Conservation (phyloP, 1,140 invertebrate genomes). For the Brachionus koreanus region DNA sequence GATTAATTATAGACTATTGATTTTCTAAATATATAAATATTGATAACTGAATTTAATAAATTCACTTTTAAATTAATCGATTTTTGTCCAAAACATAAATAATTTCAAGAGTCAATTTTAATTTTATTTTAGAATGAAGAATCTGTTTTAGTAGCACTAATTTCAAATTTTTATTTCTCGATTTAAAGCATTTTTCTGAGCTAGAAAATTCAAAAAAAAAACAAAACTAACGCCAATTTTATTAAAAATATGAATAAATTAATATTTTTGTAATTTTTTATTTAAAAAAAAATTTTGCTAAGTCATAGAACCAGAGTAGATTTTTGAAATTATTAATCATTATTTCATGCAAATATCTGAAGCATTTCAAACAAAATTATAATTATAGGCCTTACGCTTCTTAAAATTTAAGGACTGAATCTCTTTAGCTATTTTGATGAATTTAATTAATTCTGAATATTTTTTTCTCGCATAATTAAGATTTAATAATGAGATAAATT, state of each 20-base stretch:
- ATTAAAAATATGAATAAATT: neutral
- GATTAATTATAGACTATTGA: neutral
- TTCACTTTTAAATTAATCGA: neutral
- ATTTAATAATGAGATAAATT: neutral
- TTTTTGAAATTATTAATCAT: neutral
- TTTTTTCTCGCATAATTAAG: neutral
- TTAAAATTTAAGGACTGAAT: neutral
- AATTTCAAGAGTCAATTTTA: neutral
- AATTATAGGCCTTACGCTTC: neutral
- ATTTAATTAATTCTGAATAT: neutral
- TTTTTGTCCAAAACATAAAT: neutral
- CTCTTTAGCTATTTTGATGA: neutral
- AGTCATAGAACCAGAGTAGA: neutral
- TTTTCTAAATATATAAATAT: neutral
- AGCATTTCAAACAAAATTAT: neutral
- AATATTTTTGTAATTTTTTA: neutral
- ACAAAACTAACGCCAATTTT: neutral
- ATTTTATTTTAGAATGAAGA: neutral
- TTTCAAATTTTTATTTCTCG: neutral
- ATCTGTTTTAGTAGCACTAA: no score
- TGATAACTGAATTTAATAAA: neutral
- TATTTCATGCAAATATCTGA: neutral
- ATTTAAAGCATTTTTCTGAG: neutral
- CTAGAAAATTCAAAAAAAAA: neutral
- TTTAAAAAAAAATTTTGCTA: neutral